A percentile compares a stretch with the other conserved stretches of the same genome.
Conservation (phyloP, 2,888 invertebrate species). For the Nesidiocoris tenuis region DNA sequence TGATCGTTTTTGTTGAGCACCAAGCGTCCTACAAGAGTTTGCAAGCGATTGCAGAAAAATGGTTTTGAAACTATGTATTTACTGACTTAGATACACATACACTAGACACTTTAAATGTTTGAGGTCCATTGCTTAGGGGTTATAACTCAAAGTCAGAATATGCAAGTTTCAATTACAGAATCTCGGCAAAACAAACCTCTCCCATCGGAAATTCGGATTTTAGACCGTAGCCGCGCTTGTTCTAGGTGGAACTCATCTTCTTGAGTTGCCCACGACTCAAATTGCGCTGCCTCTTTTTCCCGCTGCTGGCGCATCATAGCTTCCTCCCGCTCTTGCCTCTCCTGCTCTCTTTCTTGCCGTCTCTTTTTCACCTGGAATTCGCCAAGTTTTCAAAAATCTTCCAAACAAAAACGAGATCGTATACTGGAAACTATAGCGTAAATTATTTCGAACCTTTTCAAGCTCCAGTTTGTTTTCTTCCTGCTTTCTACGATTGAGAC, state of each 20-base stretch:
- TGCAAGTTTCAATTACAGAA: too few species aligned
- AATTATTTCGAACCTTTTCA: conserved; percentile 68
- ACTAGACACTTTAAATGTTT: too few species aligned
- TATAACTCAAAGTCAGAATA: too few species aligned
- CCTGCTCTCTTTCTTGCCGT: conserved; percentile 82
- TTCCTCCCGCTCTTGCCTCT: conserved; percentile 77
- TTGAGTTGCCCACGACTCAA: conserved; percentile 90
- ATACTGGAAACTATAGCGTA: neutral
- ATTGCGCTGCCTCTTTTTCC: conserved; percentile 85
- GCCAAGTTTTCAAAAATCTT: neutral
- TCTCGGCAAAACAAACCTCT: too few species aligned
- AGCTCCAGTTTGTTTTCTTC: conserved; percentile 88
- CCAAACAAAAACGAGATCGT: neutral
- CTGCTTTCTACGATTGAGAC: conserved; percentile 79
- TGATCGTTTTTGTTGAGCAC: too few species aligned
- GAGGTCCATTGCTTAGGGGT: too few species aligned
- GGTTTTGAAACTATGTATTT: too few species aligned
- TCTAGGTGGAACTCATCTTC: conserved; percentile 97
- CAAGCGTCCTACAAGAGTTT: too few species aligned
- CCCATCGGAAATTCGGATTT: conserved; percentile 94
- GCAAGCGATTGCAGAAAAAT: too few species aligned
- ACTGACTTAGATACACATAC: too few species aligned
- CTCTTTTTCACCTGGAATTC: conserved; percentile 72
- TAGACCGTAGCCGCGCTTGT: conserved; percentile 89
- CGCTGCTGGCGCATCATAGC: conserved; percentile 82